These are phyloP conservation scores for Nibea coibor DNA, from an alignment of 2,113 vertebrate species.

Conservation along the genomic window DNA sequence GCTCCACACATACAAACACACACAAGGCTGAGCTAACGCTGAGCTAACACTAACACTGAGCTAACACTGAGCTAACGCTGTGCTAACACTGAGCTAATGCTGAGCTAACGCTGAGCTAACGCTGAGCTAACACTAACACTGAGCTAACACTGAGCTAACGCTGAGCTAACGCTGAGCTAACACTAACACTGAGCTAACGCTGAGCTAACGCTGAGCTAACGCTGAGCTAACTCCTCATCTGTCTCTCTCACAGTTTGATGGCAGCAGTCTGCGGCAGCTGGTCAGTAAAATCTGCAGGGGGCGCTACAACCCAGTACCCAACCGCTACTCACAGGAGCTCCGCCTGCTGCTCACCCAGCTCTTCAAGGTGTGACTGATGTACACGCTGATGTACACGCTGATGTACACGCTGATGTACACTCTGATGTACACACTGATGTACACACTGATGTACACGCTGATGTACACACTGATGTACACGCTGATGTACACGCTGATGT, in stretches of 20 bases:
- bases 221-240: not conserved
- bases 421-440: too few species aligned
- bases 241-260: slow-evolving; percentile 86
- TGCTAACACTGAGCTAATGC: too few species aligned
- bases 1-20: slow-evolving; percentile 20
- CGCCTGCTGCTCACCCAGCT: slow-evolving; percentile 86
- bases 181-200: too few species aligned
- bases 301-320: slow-evolving; percentile 82
- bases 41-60: slow-evolving; percentile 6
- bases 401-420: too few species aligned
- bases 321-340: slow-evolving; percentile 86
- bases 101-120: not conserved
- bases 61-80: not conserved
- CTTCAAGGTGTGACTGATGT: slow-evolving; percentile 84
- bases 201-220: too few species aligned
- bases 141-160: too few species aligned
- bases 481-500: too few species aligned
- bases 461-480: too few species aligned
- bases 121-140: slow-evolving; percentile 9
- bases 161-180: too few species aligned
- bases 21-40: not conserved
- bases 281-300: slow-evolving; percentile 92
- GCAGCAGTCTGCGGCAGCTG: slow-evolving; percentile 87
- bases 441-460: too few species aligned
- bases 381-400: too few species aligned